Conservation (phyloP, 2,113 vertebrate species). For the Calidris pugnax region DNA sequence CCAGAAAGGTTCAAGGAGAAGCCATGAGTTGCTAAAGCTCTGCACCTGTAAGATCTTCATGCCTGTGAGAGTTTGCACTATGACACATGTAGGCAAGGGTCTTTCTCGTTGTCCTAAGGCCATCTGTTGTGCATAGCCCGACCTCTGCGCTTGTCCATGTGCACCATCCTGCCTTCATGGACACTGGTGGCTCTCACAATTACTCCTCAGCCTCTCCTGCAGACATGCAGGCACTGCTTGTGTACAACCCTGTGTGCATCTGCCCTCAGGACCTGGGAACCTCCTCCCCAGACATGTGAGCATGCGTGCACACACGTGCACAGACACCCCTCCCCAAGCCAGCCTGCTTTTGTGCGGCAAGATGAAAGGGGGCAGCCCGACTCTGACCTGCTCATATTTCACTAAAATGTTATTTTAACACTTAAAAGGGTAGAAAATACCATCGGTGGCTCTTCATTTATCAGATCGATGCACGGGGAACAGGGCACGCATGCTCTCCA, state of each 20-base stretch:
- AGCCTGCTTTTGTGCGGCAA: constrained; percentile 12
- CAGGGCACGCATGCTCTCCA: neutral
- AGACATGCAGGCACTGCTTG: fast-evolving
- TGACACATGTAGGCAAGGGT: neutral
- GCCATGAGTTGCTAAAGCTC: neutral
- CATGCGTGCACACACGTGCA: fast-evolving
- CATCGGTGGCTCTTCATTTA: constrained; percentile 25
- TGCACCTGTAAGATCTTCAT: neutral
- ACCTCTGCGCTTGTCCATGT: neutral
- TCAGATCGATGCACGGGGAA: constrained; percentile 39
- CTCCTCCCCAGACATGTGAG: neutral
- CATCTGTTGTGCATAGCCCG: fast-evolving
- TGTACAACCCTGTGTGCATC: neutral
- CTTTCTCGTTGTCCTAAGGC: fast-evolving
- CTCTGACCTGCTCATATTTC: constrained; percentile 73
- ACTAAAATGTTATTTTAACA: constrained; percentile 76
- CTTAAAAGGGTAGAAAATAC: constrained; percentile 74
- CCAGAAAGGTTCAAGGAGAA: neutral
- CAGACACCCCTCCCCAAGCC: neutral
- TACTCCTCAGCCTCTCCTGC: neutral
- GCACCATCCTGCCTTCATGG: neutral
- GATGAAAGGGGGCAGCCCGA: constrained; percentile 43
- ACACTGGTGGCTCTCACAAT: no score
- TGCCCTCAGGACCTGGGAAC: neutral
- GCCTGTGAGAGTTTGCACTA: neutral